Conservation (phyloP, 1,140 invertebrate species). For the Planococcus citri region DNA sequence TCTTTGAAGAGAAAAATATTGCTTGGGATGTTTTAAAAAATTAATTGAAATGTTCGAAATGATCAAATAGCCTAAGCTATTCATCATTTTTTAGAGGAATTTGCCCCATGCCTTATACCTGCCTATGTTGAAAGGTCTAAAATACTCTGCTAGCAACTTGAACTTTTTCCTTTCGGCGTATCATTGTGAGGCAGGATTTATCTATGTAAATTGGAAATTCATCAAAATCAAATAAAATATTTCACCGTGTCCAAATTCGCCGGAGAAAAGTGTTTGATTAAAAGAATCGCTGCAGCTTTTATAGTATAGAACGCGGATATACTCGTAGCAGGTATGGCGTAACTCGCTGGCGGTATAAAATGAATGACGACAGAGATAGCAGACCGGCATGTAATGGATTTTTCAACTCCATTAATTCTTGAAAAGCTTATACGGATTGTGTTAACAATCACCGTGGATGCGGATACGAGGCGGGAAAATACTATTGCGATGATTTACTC, state of each 20-base stretch:
- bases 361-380: neutral
- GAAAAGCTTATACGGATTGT: slow-evolving; percentile 18
- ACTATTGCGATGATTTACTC: neutral
- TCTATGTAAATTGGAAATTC: slow-evolving; percentile 3
- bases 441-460: neutral
- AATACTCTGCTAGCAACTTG: too few species aligned
- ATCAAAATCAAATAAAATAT: neutral
- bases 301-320: too few species aligned
- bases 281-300: neutral
- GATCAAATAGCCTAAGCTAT: too few species aligned
- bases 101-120: too few species aligned
- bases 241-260: neutral
- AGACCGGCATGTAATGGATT: slow-evolving; percentile 1
- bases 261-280: neutral
- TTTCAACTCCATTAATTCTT: slow-evolving; percentile 14
- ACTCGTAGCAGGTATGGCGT: neutral
- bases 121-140: too few species aligned
- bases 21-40: too few species aligned
- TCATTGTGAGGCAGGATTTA: too few species aligned
- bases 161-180: too few species aligned
- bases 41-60: too few species aligned
- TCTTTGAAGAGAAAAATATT: too few species aligned
- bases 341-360: too few species aligned
- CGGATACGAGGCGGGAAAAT: slow-evolving; percentile 5
- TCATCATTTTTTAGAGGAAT: too few species aligned